Percentiles rank a stretch among this genome's conserved stretches.
Conservation (phyloP, 2,113 vertebrate genomes). For the Progne subis region DNA sequence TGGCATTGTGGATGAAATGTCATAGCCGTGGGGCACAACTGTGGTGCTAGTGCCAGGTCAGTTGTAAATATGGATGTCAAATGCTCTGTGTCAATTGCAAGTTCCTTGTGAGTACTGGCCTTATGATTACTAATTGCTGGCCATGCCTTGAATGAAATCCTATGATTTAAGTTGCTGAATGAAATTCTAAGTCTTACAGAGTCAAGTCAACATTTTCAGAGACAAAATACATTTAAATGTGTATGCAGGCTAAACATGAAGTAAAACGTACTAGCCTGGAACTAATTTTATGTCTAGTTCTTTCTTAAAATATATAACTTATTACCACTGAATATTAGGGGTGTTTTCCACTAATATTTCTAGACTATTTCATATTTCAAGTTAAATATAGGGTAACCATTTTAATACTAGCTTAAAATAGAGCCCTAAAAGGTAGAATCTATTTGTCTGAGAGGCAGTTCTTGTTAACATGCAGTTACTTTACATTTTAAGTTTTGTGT, state of each 20-base stretch:
- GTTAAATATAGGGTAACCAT: not conserved
- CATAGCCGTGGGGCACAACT: rapidly evolving
- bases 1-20: rapidly evolving
- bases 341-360: not conserved
- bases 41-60: not conserved
- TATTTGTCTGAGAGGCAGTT: not conserved
- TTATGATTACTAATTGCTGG: not conserved
- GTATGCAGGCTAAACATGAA: not conserved
- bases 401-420: not conserved
- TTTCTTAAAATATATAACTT: not conserved
- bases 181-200: not conserved
- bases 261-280: not conserved
- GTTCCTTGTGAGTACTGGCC: not conserved
- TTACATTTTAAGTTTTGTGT: not conserved
- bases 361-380: not conserved
- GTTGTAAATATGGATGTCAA: not conserved
- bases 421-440: not conserved
- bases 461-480: not conserved
- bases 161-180: not conserved
- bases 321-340: not conserved
- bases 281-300: not conserved
- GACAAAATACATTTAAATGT: not conserved
- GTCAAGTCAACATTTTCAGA: not conserved
- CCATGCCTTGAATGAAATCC: rapidly evolving
- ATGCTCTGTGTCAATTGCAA: not conserved